A percentile compares a stretch with the other conserved stretches of the same genome.
These are phyloP conservation scores for Oryzias melastigma DNA, from an alignment of 2,113 vertebrate species.

Conservation along the genomic window DNA sequence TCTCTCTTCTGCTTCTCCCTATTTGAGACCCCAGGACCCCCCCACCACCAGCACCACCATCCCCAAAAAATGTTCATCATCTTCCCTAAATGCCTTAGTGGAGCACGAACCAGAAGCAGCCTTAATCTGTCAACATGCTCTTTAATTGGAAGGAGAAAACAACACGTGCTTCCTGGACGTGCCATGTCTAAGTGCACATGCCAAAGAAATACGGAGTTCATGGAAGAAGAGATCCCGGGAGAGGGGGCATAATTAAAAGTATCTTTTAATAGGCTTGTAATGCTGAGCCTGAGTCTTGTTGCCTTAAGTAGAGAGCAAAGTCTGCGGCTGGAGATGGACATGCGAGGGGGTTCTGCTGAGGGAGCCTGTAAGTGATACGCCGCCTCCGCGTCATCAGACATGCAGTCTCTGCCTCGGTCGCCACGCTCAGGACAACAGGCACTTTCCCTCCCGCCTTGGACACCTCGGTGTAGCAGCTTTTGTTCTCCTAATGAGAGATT, in stretches of 20 bases:
- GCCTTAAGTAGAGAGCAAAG: slow-evolving; percentile 75
- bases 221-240: slow-evolving; percentile 64
- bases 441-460: slow-evolving; percentile 18
- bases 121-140: slow-evolving; percentile 77
- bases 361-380: slow-evolving; percentile 76
- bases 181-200: slow-evolving; percentile 67
- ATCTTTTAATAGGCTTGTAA: slow-evolving; percentile 74
- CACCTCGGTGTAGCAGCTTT: slow-evolving; percentile 49
- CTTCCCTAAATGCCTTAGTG: slow-evolving; percentile 74
- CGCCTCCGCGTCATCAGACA: slow-evolving; percentile 67
- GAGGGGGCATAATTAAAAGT: slow-evolving; percentile 69
- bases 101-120: slow-evolving; percentile 73
- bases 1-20: slow-evolving; percentile 35
- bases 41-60: background rate
- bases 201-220: slow-evolving; percentile 59
- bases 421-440: slow-evolving; percentile 40
- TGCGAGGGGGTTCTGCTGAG: slow-evolving; percentile 63
- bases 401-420: slow-evolving; percentile 55
- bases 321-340: slow-evolving; percentile 71
- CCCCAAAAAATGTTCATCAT: slow-evolving; percentile 53
- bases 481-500: slow-evolving; percentile 58
- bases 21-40: slow-evolving; percentile 12
- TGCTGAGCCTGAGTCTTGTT: slow-evolving; percentile 73
- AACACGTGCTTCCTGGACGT: slow-evolving; percentile 69
- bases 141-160: slow-evolving; percentile 77